Percentiles rank a stretch among this genome's conserved stretches.
Conservation (phyloP, 2,113 vertebrate species). For the Rhinopomastus cyanomelas region DNA sequence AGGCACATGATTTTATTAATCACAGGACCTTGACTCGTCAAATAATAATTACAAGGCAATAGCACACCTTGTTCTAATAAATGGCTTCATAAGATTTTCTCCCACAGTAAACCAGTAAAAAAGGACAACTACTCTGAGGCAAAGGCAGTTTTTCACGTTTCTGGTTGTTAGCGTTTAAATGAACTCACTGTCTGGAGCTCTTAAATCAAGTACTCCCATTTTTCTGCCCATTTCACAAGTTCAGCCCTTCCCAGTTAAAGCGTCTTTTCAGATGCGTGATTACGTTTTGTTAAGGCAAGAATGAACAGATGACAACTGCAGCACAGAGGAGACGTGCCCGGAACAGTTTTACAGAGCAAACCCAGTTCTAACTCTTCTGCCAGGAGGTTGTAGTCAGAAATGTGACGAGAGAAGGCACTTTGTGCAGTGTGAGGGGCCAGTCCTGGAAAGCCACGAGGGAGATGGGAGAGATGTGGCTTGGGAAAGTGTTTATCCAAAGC, state of each 20-base stretch:
- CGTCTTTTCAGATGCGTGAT: constrained; percentile 1
- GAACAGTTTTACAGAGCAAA: constrained; percentile 5
- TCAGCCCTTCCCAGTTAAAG: constrained; percentile 23
- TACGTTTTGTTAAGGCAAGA: constrained; percentile 53
- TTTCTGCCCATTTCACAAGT: constrained; percentile 32
- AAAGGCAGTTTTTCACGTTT: not conserved
- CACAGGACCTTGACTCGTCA: constrained; percentile 35
- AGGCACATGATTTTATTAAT: constrained; percentile 51
- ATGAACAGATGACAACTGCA: constrained; percentile 47
- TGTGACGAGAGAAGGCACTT: not conserved
- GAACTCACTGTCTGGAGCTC: constrained; percentile 23
- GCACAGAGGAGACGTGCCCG: constrained; percentile 12
- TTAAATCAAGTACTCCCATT: constrained; percentile 17
- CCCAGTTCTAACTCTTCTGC: not conserved
- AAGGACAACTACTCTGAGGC: not conserved
- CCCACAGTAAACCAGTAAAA: constrained; percentile 22
- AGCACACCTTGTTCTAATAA: constrained; percentile 47
- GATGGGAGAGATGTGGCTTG: not conserved
- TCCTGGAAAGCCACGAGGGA: not conserved
- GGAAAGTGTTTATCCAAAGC: not conserved
- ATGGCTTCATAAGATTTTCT: constrained; percentile 8
- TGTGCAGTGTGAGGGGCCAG: not conserved
- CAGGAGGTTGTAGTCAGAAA: not conserved
- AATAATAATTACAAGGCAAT: constrained; percentile 60
- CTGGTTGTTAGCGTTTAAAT: constrained; percentile 10